Base-by-base conservation (phyloP, 2,797 vertebrate genomes). In the Spatula clypeata region DNA sequence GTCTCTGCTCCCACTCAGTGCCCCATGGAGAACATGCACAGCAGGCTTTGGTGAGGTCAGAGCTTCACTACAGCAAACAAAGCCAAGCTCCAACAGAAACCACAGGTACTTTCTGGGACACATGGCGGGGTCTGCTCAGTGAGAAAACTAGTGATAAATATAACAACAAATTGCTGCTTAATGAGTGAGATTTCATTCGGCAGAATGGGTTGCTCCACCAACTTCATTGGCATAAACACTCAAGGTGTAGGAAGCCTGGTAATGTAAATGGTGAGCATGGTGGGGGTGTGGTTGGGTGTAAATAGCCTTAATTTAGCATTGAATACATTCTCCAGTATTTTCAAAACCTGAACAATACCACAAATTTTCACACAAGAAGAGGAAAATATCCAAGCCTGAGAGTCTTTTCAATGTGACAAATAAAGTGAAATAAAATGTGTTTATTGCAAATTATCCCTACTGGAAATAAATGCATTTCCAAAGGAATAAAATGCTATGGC, bases 1-100 rank as follows among this genome's bases (percentile, higher is more conserved):
- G 0, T 27, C 26, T 65, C 49, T 2, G 1, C 20, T 75, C 13
- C 23, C 34, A 8, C 49, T 75, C 0, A 0, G 16, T 71, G 26
- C n/a, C 73, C 3, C 1, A 42, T 31, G 38, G 19, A 79, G 36
- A 73, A 62, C 3, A 17, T 0, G 4, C 0, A 1, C 34, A 69
- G 60, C 67, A 93, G 51, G 58, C 34, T 70, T 38, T 6, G 10
- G 32, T 21, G 19, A 20, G 34, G 20, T 23, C 69, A 72, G 57
- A 62, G 86, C 73, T 91, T 84, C 42, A 31, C 51, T 62, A 8
- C 47, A 76, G 44, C 54, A 84, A 7, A 19, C 2, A 4, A 76
- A 3, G 4, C 42, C 71, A 86, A 90, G 44, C 40, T 92, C 34
- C 71, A 67, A 67, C 66, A 82, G 71, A 84, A 92, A 75, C 27